These are phyloP conservation scores for Drosophila mercatorum DNA, from an alignment of 2,888 invertebrate species.

Conservation along the genomic window DNA sequence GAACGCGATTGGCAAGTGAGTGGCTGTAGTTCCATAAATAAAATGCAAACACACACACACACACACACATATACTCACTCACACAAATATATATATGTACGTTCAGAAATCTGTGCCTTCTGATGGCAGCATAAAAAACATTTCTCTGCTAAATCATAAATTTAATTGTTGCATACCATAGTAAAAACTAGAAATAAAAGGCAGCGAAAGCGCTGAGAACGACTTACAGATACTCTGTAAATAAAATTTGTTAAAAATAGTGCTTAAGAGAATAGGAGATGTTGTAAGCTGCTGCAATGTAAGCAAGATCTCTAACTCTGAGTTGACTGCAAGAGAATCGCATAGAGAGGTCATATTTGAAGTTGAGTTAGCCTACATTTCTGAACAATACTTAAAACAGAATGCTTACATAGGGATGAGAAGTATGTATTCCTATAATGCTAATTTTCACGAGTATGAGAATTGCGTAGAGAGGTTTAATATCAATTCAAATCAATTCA, in stretches of 20 bases:
- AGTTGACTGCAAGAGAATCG: too few relatives aligned
- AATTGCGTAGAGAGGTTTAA: not conserved
- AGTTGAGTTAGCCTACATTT: too few relatives aligned
- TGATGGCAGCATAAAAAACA: constrained; percentile 69
- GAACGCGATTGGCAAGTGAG: constrained; percentile 91
- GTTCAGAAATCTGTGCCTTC: constrained; percentile 18
- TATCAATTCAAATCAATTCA: too few relatives aligned
- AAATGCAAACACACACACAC: constrained; percentile 27
- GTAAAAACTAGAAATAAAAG: constrained; percentile 40
- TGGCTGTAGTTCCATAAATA: constrained; percentile 67
- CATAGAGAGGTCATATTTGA: too few relatives aligned
- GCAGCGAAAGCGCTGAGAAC: not conserved
- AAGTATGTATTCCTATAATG: too few relatives aligned
- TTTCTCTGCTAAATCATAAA: constrained; percentile 79
- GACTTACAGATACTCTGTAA: not conserved
- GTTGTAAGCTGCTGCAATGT: too few relatives aligned
- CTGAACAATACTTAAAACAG: too few relatives aligned
- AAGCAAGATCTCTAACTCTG: too few relatives aligned
- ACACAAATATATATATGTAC: not conserved
- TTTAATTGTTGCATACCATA: constrained; percentile 65
- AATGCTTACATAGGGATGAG: too few relatives aligned
- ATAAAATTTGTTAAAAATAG: too few relatives aligned
- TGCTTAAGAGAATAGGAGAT: not conserved
- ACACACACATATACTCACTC: not conserved
- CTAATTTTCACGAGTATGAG: not conserved